Evolutionary conservation across 2,797 vertebrate genomes (phyloP).

Genomic region (Catamblyrhynchus diadema): DNA sequence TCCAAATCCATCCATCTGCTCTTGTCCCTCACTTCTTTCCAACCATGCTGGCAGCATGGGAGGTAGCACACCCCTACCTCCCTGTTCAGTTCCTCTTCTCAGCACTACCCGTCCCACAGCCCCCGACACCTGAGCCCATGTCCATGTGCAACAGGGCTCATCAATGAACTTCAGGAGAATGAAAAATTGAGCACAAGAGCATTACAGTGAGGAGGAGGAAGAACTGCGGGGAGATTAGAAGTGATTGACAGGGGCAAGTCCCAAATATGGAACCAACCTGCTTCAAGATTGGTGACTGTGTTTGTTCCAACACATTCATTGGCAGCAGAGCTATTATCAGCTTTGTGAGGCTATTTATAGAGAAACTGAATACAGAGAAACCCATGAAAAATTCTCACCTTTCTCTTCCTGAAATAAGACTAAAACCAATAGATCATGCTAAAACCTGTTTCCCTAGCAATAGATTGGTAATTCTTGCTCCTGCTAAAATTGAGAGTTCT

Average conservation of each 20-base stretch:
- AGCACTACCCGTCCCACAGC: background rate
- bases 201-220: background rate
- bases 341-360: conserved; percentile 58
- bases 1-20: conserved; percentile 62
- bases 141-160: background rate
- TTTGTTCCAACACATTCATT: conserved; percentile 32
- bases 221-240: background rate
- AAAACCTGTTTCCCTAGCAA: background rate
- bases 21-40: conserved; percentile 43
- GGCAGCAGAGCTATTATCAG: conserved; percentile 3
- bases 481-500: background rate
- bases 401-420: background rate
- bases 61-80: background rate
- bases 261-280: conserved; percentile 13
- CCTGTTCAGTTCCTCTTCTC: background rate
- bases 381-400: conserved; percentile 15
- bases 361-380: conserved; percentile 32
- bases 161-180: background rate
- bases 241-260: conserved; percentile 6
- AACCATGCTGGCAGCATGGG: background rate
- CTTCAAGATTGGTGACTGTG: background rate
- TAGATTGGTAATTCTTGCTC: background rate
- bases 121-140: background rate
- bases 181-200: background rate
- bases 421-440: background rate